Evolutionary conservation across 2,113 vertebrate genomes (phyloP).

Genomic region (Ailurus styani): DNA sequence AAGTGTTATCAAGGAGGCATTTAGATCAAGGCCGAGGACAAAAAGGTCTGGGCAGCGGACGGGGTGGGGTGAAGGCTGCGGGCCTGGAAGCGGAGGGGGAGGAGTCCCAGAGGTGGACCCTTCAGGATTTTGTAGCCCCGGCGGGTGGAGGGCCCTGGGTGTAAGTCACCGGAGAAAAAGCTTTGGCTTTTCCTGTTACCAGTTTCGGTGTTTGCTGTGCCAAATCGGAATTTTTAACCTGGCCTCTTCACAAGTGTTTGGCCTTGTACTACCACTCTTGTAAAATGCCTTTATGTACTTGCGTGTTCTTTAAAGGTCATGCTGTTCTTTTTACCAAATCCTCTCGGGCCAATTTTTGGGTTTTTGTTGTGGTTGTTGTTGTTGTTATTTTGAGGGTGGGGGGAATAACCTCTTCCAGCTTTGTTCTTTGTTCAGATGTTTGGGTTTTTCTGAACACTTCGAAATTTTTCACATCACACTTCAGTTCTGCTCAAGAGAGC

Average conservation of each 20-base stretch:
- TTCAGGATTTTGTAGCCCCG: fast-evolving
- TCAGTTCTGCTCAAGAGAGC: neutral
- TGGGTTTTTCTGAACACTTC: neutral
- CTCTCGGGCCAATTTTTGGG: fast-evolving
- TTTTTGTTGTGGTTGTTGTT: too few species aligned
- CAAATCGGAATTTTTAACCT: neutral
- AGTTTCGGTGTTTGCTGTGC: neutral
- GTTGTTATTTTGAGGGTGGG: neutral
- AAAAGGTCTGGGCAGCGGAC: too few species aligned
- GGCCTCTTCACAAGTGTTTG: neutral
- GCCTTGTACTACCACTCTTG: neutral
- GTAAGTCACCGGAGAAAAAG: too few species aligned
- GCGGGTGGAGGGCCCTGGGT: neutral
- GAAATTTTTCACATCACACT: neutral
- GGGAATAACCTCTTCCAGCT: neutral
- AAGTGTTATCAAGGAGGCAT: neutral
- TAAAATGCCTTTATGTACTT: neutral
- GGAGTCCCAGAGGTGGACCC: fast-evolving
- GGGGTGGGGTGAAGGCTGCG: fast-evolving
- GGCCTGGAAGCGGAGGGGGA: neutral
- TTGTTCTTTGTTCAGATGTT: neutral
- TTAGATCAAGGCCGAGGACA: neutral
- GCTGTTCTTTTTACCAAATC: neutral
- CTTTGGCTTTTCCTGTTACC: neutral
- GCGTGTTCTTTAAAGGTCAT: neutral